Evolutionary conservation across 2,113 vertebrate genomes (phyloP).

Genomic region (Rhagologus leucostigma): DNA sequence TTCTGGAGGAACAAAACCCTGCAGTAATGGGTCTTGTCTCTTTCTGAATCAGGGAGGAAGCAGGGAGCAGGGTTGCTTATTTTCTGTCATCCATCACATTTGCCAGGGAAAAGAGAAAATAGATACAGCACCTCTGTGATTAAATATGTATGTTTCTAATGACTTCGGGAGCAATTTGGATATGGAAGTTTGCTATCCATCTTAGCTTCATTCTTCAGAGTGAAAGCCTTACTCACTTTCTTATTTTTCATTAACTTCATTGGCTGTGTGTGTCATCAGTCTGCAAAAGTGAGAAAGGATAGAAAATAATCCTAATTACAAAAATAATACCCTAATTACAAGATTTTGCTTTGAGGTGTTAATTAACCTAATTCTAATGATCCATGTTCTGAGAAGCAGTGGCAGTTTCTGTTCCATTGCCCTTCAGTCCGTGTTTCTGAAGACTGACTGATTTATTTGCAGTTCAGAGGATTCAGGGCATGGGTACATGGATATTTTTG

Average conservation of each 20-base stretch:
- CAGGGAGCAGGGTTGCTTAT: not conserved
- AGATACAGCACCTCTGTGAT: not conserved
- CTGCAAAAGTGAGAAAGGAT: not conserved
- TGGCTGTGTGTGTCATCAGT: not conserved
- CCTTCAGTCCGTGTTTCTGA: not conserved
- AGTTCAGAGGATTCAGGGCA: not conserved
- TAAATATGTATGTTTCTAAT: not conserved
- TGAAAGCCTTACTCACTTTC: not conserved
- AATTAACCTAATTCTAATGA: constrained; percentile 22
- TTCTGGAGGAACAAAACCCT: not conserved
- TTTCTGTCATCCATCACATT: not conserved
- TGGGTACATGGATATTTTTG: not conserved
- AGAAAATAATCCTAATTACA: constrained; percentile 1
- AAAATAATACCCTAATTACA: constrained; percentile 11
- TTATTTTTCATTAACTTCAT: not conserved
- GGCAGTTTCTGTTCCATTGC: not conserved
- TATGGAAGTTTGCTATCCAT: not conserved
- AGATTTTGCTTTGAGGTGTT: constrained; percentile 33
- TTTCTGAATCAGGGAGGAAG: not conserved
- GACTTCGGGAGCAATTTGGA: not conserved
- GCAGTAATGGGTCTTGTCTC: not conserved
- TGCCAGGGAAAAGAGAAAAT: not conserved
- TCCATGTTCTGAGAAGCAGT: not conserved
- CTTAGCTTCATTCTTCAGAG: not conserved
- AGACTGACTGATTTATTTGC: not conserved